phyloP scores from a whole-genome alignment of 2,113 vertebrate genomes.

The Perccottus glenii region DNA sequence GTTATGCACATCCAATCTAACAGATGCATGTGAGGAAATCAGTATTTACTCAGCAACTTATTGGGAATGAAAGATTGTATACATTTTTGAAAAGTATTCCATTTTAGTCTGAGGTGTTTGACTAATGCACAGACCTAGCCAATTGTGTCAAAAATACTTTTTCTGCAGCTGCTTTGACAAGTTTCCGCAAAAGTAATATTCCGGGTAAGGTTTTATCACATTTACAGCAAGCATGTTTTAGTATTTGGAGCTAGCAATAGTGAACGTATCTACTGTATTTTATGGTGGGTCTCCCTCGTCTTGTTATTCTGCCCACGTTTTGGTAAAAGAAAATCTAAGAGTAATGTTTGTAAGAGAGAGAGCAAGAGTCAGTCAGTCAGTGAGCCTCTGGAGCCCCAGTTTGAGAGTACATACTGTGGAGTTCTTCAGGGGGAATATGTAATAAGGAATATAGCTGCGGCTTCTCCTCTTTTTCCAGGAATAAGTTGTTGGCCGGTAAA shows the following conservation, averaged over 20 bases:
- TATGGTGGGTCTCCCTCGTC: slow-evolving; percentile 11
- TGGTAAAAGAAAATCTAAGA: slow-evolving; percentile 43
- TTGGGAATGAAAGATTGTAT: slow-evolving; percentile 9
- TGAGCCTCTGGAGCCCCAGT: slow-evolving; percentile 54
- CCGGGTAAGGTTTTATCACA: not conserved
- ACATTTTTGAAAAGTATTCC: slow-evolving; percentile 36
- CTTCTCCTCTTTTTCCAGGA: slow-evolving; percentile 45
- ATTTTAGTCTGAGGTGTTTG: slow-evolving; percentile 24
- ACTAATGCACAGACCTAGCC: slow-evolving; percentile 4
- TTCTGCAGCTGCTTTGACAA: too few relatives aligned
- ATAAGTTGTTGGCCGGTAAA: slow-evolving; percentile 53
- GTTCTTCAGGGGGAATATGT: slow-evolving; percentile 71
- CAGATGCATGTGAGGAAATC: slow-evolving; percentile 37
- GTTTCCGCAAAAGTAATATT: too few relatives aligned
- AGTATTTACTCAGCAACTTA: slow-evolving; percentile 49
- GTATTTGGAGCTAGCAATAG: too few relatives aligned
- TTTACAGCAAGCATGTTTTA: not conserved
- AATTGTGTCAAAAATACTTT: not conserved
- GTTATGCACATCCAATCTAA: slow-evolving; percentile 43
- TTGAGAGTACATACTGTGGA: slow-evolving; percentile 60
- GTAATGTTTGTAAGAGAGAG: slow-evolving; percentile 61
- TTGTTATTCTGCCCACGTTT: slow-evolving; percentile 64
- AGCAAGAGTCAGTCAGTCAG: slow-evolving; percentile 47
- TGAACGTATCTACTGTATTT: not conserved
- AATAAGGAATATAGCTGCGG: slow-evolving; percentile 65